These are phyloP conservation scores for Choloepus hoffmanni DNA, from an alignment of 2,113 vertebrate species.

Conservation along the genomic window DNA sequence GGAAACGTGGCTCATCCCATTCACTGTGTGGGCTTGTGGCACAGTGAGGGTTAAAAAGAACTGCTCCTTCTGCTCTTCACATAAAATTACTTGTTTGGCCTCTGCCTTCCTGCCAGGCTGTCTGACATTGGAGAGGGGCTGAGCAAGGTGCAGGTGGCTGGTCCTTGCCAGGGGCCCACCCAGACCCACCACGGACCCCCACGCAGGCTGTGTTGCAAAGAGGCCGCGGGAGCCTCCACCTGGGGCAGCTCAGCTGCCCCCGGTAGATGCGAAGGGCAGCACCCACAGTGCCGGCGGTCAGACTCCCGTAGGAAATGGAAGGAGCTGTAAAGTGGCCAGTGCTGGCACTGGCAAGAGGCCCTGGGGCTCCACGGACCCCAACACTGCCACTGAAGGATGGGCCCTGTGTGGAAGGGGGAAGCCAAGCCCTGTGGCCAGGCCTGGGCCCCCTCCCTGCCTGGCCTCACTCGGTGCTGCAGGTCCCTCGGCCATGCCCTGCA, in stretches of 20 bases:
- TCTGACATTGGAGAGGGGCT: too few species aligned
- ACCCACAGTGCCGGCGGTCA: too few species aligned
- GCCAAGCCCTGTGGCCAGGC: not conserved
- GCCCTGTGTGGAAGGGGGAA: too few species aligned
- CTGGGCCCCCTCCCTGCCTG: not conserved
- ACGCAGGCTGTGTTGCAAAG: too few species aligned
- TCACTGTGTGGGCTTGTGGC: not conserved
- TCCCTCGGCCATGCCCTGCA: fast-evolving
- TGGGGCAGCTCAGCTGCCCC: not conserved
- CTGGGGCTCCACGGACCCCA: not conserved
- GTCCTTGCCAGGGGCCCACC: too few species aligned
- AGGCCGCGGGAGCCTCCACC: too few species aligned
- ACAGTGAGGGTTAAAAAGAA: not conserved
- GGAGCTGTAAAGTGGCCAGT: not conserved
- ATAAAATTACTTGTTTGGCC: not conserved
- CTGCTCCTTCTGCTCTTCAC: not conserved
- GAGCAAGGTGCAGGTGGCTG: too few species aligned
- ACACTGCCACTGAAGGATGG: not conserved
- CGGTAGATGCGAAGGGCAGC: not conserved
- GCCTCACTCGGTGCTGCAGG: not conserved
- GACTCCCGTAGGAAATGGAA: not conserved
- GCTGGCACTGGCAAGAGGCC: not conserved
- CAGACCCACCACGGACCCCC: too few species aligned
- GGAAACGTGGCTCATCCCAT: not conserved
- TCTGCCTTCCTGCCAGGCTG: too few species aligned